These are phyloP conservation scores for rabbit (Oryctolagus cuniculus) DNA, from an alignment of 2,113 vertebrate genomes.

Conservation along the genomic window DNA sequence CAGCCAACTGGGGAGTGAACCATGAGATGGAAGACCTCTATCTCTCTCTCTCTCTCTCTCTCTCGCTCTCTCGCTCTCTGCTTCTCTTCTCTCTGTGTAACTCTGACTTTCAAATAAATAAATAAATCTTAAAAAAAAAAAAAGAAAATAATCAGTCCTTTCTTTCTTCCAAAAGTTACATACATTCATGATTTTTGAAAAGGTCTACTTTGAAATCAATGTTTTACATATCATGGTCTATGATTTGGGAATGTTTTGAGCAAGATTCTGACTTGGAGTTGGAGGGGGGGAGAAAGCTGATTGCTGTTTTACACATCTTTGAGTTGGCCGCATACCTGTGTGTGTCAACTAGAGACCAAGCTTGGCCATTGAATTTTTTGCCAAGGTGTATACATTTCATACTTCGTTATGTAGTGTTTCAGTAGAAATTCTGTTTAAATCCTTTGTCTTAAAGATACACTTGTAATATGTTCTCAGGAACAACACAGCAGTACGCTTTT, in stretches of 20 bases:
- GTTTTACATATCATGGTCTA: not conserved
- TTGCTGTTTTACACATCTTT: not conserved
- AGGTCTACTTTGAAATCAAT: not conserved
- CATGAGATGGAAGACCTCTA: too few relatives aligned
- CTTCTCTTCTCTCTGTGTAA: too few relatives aligned
- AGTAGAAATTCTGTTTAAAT: not conserved
- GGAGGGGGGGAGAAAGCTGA: not conserved
- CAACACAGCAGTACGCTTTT: not conserved
- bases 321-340: not conserved
- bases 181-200: not conserved
- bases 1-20: too few relatives aligned
- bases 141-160: not conserved
- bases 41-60: too few relatives aligned
- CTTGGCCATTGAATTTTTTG: not conserved
- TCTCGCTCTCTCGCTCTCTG: too few relatives aligned
- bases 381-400: not conserved
- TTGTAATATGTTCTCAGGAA: not conserved
- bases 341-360: not conserved
- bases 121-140: too few relatives aligned
- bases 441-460: not conserved
- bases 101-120: too few relatives aligned
- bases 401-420: not conserved
- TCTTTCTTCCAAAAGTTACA: not conserved
- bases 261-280: not conserved
- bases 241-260: not conserved